Evolutionary conservation across 1,140 invertebrate species (phyloP).

Genomic region (Brachystomella parvula): DNA sequence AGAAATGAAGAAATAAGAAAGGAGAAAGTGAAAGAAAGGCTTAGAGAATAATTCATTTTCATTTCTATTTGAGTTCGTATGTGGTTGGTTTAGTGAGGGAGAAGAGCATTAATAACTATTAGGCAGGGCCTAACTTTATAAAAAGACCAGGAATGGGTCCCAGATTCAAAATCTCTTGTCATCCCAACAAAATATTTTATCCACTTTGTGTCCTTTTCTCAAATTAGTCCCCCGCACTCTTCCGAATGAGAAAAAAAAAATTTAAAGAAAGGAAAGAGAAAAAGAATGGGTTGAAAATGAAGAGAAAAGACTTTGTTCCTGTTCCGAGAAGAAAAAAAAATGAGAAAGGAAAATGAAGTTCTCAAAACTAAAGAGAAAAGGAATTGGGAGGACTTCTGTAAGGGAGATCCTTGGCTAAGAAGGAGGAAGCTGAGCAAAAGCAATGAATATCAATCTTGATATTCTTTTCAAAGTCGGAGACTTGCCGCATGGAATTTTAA

Average conservation of each 20-base stretch:
- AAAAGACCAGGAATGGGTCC: not conserved
- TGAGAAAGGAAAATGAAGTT: not conserved
- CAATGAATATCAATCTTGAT: slow-evolving; percentile 39
- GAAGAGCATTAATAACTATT: slow-evolving; percentile 6
- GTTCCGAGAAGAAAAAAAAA: too few relatives aligned
- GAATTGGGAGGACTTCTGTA: not conserved
- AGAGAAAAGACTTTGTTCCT: not conserved
- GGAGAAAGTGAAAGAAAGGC: too few relatives aligned
- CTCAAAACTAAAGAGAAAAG: not conserved
- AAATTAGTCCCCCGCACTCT: slow-evolving; percentile 14
- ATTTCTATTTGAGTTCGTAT: not conserved
- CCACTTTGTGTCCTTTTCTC: slow-evolving; percentile 17
- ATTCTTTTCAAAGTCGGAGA: slow-evolving; percentile 37
- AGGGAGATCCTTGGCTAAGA: not conserved
- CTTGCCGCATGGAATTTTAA: slow-evolving; percentile 37
- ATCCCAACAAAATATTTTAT: slow-evolving; percentile 15
- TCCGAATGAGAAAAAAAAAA: slow-evolving; percentile 9
- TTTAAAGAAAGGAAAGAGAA: slow-evolving; percentile 4
- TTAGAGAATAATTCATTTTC: slow-evolving; percentile 2
- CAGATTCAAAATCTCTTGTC: slow-evolving; percentile 23
- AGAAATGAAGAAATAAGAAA: too few relatives aligned
- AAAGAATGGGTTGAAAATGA: slow-evolving; percentile 17
- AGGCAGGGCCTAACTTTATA: not conserved
- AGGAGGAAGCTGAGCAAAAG: slow-evolving; percentile 3
- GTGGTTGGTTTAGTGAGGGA: not conserved